phyloP scores from a whole-genome alignment of 2,888 invertebrate species.

The Scaptomyza tumidula region DNA sequence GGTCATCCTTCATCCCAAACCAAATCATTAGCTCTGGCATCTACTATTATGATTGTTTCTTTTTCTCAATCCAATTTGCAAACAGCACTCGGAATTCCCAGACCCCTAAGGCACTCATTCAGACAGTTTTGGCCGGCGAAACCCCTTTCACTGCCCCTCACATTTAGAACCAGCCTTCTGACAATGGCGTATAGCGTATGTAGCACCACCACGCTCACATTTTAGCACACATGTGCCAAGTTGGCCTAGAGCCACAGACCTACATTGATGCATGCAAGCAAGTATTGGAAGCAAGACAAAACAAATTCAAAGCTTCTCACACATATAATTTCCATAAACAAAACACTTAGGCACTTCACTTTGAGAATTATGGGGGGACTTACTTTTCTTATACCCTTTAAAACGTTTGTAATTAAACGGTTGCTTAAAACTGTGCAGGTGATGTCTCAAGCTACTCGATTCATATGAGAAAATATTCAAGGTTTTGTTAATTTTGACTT shows the following conservation, averaged over 20 bases:
- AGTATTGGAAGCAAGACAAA: background rate
- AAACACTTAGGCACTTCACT: constrained; percentile 24
- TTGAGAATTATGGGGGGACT: constrained; percentile 24
- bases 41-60: constrained; percentile 38
- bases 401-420: background rate
- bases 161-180: background rate
- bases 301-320: constrained; percentile 39
- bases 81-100: constrained; percentile 34
- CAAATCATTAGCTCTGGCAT: constrained; percentile 26
- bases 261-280: constrained; percentile 15
- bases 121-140: constrained; percentile 15
- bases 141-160: background rate
- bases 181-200: background rate
- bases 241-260: constrained; percentile 45
- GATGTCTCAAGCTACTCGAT: too few relatives aligned
- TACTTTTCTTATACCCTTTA: constrained; percentile 35
- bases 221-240: constrained; percentile 25
- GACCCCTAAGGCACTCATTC: constrained; percentile 22
- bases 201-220: background rate
- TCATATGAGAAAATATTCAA: too few relatives aligned
- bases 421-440: background rate
- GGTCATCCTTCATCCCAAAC: constrained; percentile 27
- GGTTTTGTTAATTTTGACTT: too few relatives aligned
- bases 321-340: constrained; percentile 30
- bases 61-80: constrained; percentile 16